Evolutionary conservation across 2,888 invertebrate genomes (phyloP).

Genomic region (Nomada ferruginata): DNA sequence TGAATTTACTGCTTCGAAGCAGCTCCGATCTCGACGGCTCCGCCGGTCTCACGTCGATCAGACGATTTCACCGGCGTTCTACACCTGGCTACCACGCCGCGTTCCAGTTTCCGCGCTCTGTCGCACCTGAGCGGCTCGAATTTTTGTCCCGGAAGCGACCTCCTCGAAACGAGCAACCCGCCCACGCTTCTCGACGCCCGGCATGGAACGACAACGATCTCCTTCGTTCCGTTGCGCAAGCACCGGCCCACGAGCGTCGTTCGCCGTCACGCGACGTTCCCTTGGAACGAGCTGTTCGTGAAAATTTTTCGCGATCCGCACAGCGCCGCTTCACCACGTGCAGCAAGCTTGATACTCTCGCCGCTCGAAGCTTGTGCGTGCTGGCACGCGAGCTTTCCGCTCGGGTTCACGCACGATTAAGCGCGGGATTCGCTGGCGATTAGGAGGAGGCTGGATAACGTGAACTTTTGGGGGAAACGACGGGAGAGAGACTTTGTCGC

Average conservation of each 20-base stretch:
- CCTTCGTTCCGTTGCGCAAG: conserved; percentile 58
- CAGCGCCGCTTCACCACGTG: conserved; percentile 10
- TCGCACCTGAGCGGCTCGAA: conserved; percentile 35
- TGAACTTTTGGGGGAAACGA: background rate
- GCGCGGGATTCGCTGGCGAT: conserved; percentile 17
- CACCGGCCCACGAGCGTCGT: conserved; percentile 72
- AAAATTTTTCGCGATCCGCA: conserved; percentile 17
- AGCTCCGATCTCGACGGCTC: background rate
- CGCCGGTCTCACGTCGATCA: conserved; percentile 6
- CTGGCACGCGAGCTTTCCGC: conserved; percentile 39
- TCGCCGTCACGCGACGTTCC: conserved; percentile 71
- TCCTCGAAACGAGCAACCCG: conserved; percentile 32
- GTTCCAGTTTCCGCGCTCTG: conserved; percentile 13
- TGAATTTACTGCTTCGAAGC: conserved; percentile 1
- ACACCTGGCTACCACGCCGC: conserved; percentile 8
- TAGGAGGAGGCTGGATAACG: background rate
- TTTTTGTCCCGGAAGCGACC: conserved; percentile 47
- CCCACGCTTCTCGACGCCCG: conserved; percentile 44
- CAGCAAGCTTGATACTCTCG: conserved; percentile 22
- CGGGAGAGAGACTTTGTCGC: background rate
- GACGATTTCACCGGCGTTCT: conserved; percentile 16
- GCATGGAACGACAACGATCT: conserved; percentile 44
- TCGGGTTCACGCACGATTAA: conserved; percentile 48
- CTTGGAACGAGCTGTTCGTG: conserved; percentile 30
- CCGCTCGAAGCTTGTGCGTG: conserved; percentile 16